A percentile compares a stretch with the other conserved stretches of the same genome.
These are phyloP conservation scores for Pseudorhiza aurosa DNA, from an alignment of 30 jellyfish, hydroid and myxozoan species.

Conservation along the genomic window DNA sequence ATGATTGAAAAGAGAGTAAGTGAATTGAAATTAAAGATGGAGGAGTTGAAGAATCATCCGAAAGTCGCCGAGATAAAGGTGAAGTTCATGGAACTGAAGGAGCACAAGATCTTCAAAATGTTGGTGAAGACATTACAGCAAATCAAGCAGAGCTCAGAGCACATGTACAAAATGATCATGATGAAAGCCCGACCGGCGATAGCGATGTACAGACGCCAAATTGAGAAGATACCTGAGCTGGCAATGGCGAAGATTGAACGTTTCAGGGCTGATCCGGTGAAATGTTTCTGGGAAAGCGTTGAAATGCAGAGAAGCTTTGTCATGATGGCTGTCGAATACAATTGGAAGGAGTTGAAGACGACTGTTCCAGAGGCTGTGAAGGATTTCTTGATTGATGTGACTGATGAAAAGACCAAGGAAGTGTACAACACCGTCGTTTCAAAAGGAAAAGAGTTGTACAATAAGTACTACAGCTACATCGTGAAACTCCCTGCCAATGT, in stretches of 20 bases:
- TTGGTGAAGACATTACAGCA: slow-evolving; percentile 13
- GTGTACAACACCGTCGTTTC: slow-evolving; percentile 4
- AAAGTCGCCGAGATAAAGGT: slow-evolving; percentile 46
- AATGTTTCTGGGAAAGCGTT: slow-evolving; percentile 84
- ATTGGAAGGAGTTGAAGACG: slow-evolving; percentile 6
- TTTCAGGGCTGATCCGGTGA: slow-evolving; percentile 87
- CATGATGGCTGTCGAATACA: neutral
- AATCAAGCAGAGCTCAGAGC: slow-evolving; percentile 48
- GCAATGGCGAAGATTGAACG: slow-evolving; percentile 10
- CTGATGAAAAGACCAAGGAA: slow-evolving; percentile 67
- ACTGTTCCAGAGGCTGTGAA: slow-evolving; percentile 7
- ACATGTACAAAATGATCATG: slow-evolving; percentile 48
- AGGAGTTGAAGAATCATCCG: slow-evolving; percentile 77
- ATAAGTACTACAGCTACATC: neutral
- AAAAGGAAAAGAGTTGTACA: slow-evolving; percentile 4
- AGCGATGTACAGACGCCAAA: neutral
- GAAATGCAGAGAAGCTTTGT: neutral
- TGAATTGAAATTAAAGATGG: slow-evolving; percentile 47
- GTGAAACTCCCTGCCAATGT: slow-evolving; percentile 33
- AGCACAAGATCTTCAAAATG: slow-evolving; percentile 55
- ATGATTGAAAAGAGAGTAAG: slow-evolving; percentile 23
- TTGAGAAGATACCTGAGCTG: slow-evolving; percentile 18
- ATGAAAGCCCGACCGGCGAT: slow-evolving; percentile 35
- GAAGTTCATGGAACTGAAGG: slow-evolving; percentile 32
- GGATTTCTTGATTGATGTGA: slow-evolving; percentile 33